A percentile compares a stretch with the other conserved stretches of the same genome.
Evolutionary conservation across 2,888 invertebrate genomes (phyloP).

Genomic region (Eilema griseolum): DNA sequence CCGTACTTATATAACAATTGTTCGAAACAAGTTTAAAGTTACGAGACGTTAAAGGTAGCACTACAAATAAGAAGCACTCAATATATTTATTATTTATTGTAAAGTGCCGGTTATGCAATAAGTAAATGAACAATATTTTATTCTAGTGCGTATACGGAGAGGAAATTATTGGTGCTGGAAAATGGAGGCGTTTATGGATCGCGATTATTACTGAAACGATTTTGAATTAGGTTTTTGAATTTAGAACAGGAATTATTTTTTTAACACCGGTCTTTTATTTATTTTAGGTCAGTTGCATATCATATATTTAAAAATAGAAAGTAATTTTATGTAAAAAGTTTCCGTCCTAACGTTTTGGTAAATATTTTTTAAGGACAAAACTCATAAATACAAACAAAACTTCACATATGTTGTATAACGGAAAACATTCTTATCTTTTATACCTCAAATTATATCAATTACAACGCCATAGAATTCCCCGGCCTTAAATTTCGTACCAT

Average conservation of each 20-base stretch:
- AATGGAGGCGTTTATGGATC: not conserved
- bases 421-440: not conserved
- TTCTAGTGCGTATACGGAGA: not conserved
- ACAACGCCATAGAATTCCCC: not conserved
- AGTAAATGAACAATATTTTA: constrained; percentile 3
- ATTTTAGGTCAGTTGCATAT: not conserved
- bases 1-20: constrained; percentile 61
- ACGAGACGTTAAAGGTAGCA: constrained; percentile 43
- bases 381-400: not conserved
- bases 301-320: no score
- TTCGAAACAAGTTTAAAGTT: constrained; percentile 62
- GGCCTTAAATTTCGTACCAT: constrained; percentile 2
- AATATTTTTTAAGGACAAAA: not conserved
- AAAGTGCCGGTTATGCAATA: constrained; percentile 3
- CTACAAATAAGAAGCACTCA: constrained; percentile 27
- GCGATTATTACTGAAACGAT: not conserved
- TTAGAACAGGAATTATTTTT: not conserved
- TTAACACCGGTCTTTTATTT: not conserved
- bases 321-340: not conserved
- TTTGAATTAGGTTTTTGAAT: not conserved
- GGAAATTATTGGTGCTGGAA: not conserved
- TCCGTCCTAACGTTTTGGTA: not conserved
- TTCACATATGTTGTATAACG: not conserved
- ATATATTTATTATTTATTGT: constrained; percentile 18
- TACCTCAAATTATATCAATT: not conserved